Percentiles rank a stretch among this genome's conserved stretches.
Evolutionary conservation across 2,888 invertebrate genomes (phyloP).

Genomic region (Leptinotarsa juncta): DNA sequence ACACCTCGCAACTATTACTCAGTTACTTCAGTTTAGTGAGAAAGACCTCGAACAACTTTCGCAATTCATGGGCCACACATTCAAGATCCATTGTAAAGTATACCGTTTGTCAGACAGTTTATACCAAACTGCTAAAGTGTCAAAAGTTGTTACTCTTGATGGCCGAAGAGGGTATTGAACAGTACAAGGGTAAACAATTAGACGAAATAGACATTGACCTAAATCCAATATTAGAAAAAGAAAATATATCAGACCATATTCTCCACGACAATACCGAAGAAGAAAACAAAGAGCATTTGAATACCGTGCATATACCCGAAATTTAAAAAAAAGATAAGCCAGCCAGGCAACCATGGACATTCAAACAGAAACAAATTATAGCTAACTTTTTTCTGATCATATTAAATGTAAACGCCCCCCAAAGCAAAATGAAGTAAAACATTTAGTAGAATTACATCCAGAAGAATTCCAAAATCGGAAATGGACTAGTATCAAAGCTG

Average conservation of each 20-base stretch:
- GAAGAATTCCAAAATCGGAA: background rate
- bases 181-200: slow-evolving; percentile 23
- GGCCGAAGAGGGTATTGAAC: slow-evolving; percentile 31
- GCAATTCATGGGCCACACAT: slow-evolving; percentile 44
- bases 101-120: slow-evolving; percentile 40
- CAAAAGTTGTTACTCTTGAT: slow-evolving; percentile 36
- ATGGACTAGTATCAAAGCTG: slow-evolving; percentile 10
- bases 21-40: slow-evolving; percentile 36
- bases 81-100: slow-evolving; percentile 36
- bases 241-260: background rate
- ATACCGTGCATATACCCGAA: background rate
- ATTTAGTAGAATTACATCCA: slow-evolving; percentile 10
- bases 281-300: background rate
- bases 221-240: slow-evolving; percentile 75
- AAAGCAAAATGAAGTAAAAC: background rate
- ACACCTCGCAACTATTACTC: slow-evolving; percentile 42
- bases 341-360: background rate
- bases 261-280: background rate
- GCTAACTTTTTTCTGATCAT: background rate
- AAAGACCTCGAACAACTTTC: slow-evolving; percentile 42
- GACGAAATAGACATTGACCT: slow-evolving; percentile 38
- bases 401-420: background rate
- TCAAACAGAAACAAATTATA: slow-evolving; percentile 4
- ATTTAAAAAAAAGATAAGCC: background rate
- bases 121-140: slow-evolving; percentile 44